These are phyloP conservation scores for Pyxicephalus adspersus DNA, from an alignment of 2,113 vertebrate genomes.

Conservation along the genomic window DNA sequence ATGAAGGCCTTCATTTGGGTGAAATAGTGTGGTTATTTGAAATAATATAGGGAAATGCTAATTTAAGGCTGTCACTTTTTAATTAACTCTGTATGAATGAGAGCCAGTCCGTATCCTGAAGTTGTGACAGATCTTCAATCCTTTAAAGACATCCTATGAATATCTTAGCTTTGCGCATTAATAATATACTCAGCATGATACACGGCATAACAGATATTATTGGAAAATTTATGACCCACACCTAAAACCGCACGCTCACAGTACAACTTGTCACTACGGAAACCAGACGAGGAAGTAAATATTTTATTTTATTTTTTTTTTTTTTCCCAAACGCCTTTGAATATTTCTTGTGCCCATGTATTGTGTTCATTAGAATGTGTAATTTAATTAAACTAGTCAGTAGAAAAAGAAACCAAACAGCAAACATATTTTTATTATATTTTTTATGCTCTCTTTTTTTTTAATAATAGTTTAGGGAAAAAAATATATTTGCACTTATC, in stretches of 20 bases:
- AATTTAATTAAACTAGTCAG: slow-evolving; percentile 40
- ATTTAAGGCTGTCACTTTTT: slow-evolving; percentile 69
- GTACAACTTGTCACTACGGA: slow-evolving; percentile 30
- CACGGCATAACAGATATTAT: slow-evolving; percentile 34
- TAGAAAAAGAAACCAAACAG: slow-evolving; percentile 21
- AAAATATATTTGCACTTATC: no score
- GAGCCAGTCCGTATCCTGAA: slow-evolving; percentile 62
- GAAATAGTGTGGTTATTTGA: slow-evolving; percentile 70
- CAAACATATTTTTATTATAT: slow-evolving; percentile 26
- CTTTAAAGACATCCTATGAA: slow-evolving; percentile 58
- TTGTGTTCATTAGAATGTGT: slow-evolving; percentile 47
- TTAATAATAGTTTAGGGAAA: background rate
- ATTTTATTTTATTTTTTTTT: slow-evolving; percentile 11
- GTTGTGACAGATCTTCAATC: slow-evolving; percentile 63
- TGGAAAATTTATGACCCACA: slow-evolving; percentile 50
- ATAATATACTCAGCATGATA: slow-evolving; percentile 49
- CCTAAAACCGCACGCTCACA: slow-evolving; percentile 25
- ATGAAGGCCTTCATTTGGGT: slow-evolving; percentile 67
- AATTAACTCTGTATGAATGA: slow-evolving; percentile 68
- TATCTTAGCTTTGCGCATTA: slow-evolving; percentile 52
- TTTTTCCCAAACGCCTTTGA: background rate
- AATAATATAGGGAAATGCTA: slow-evolving; percentile 66
- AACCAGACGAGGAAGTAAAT: slow-evolving; percentile 25
- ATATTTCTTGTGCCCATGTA: slow-evolving; percentile 10
- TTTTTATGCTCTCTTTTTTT: background rate